Percentiles rank a stretch among this genome's conserved stretches.
These are phyloP conservation scores for Thamnophis elegans DNA, from an alignment of 2,797 vertebrate genomes.

Conservation along the genomic window DNA sequence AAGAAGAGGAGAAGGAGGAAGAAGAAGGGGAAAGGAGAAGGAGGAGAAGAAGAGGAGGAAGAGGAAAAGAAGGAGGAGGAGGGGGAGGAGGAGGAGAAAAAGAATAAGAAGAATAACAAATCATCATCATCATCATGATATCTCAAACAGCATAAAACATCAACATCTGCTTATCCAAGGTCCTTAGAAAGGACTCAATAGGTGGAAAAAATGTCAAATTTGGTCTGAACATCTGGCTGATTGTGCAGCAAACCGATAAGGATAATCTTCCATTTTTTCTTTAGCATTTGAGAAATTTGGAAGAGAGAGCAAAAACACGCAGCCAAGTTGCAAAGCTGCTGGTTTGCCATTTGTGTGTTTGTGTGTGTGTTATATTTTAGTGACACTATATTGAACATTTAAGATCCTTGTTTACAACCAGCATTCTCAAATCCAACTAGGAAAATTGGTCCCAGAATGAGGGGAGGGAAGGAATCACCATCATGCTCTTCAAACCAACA, in stretches of 20 bases:
- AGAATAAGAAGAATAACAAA: too few relatives aligned
- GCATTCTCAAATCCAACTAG: neutral
- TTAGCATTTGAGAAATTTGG: neutral
- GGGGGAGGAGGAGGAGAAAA: too few relatives aligned
- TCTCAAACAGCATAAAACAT: too few relatives aligned
- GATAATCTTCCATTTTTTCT: neutral
- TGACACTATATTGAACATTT: slow-evolving; percentile 19
- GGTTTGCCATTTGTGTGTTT: neutral
- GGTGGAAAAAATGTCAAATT: neutral
- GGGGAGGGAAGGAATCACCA: neutral
- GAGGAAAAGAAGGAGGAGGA: too few relatives aligned
- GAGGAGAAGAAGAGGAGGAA: too few relatives aligned
- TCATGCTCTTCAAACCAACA: neutral
- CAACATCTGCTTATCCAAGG: neutral
- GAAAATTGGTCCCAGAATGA: neutral
- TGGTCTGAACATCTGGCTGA: neutral
- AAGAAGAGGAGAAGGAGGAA: too few relatives aligned
- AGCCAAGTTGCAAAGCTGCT: neutral
- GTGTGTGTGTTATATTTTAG: neutral
- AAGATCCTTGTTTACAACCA: neutral
- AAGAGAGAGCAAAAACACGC: neutral
- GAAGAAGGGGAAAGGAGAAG: too few relatives aligned
- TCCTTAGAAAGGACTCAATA: neutral
- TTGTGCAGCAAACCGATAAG: neutral
- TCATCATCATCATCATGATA: neutral